Base-by-base conservation (phyloP, 2,888 invertebrate genomes). In the Monopis laevigella region DNA sequence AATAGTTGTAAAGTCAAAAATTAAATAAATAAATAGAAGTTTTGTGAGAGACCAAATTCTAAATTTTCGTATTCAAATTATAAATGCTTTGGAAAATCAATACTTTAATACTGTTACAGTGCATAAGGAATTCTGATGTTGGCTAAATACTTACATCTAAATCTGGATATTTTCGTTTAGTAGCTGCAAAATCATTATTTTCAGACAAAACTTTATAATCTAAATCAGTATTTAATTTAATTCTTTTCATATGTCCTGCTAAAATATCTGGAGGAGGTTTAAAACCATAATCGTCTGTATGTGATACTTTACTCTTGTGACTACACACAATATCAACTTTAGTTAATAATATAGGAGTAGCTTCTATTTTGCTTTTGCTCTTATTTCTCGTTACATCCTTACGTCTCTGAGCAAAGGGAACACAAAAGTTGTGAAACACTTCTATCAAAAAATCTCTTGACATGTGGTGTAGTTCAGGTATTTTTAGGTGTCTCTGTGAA, bases 321-420 rank as follows among this genome's bases (percentile, higher is more conserved):
- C 47, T 12, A 52, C 40, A 43, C 59, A 55, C 1, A 59, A 42
- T 43, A 27, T 40, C 40, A 26, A 30, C 7, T 8, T 29, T 39
- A 2, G n/a, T 39, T 27, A 19, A 18, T 18, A 55, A 66, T 6
- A 45, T 45, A 4, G 45, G 30, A n/a, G n/a, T n/a, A 11, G 53
- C 48, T 19, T 69, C 70, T 0, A 67, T 68, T 32, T 64, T 68
- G 2, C 46, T 40, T 19, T 62, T 62, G 17, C 74, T 59, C n/a
- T 56, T 49, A 54, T 59, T 74, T 42, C 75, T 77, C 5, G 73
- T 48, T 2, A 71, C 43, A 75, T 74, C 50, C 77, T 54, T 0
- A 45, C 62, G 74, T 43, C 82, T 62, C 51, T 81, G 82, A 0
- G 77, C 72, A 34, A 68, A 69, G 2, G 82, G 82, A 2, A 81